Base-by-base conservation (phyloP, 2,888 invertebrate genomes). In the Dendrolimus pini region DNA sequence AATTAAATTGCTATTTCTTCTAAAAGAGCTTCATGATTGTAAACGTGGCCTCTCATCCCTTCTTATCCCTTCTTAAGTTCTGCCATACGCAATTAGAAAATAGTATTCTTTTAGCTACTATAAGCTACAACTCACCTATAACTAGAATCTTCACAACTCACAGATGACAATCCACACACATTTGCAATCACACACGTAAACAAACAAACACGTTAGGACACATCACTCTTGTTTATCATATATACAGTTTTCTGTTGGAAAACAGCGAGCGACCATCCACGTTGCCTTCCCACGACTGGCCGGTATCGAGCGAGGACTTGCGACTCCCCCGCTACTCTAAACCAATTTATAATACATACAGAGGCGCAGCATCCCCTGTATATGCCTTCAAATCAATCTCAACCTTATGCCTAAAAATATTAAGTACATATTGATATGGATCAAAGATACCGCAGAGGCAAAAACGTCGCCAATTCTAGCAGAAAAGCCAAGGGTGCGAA, bases 291-390 rank as follows among this genome's bases (percentile, higher is more conserved):
- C 80, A 78, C 84, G 81, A 89, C 89, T 89, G 87, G 79, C 71
- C 80, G 75, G 80, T 89, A 89, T 89, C 83, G 89, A 89, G 88
- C 89, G 89, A 62, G 67, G 73, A 71, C 71, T 76, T 75, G 74
- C 68, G 78, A 72, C 72, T 80, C 80, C 84, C 87, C 85, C 85
- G 80, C 86, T 80, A 74, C 85, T 87, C 88, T 89, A 87, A 89
- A 89, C 89, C 89, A 89, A 90, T 90, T 90, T 89, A 90, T 90
- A 90, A 89, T 89, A 90, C 89, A 90, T 90, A 89, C 89, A 80
- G 83, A 85, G 87, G 82, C 86, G 86, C 89, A 90, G 89, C 89
- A 90, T 90, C 89, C 89, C 89, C 81, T 72, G 71, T 63, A 61
- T 61, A 57, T 61, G 55, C 55, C 58, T 60, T 57, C 75, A 64